Evolutionary conservation across 1,140 invertebrate species (phyloP), one percentile per base, ranked within the genome.

Genomic region (Trypoxylus dichotomus): DNA sequence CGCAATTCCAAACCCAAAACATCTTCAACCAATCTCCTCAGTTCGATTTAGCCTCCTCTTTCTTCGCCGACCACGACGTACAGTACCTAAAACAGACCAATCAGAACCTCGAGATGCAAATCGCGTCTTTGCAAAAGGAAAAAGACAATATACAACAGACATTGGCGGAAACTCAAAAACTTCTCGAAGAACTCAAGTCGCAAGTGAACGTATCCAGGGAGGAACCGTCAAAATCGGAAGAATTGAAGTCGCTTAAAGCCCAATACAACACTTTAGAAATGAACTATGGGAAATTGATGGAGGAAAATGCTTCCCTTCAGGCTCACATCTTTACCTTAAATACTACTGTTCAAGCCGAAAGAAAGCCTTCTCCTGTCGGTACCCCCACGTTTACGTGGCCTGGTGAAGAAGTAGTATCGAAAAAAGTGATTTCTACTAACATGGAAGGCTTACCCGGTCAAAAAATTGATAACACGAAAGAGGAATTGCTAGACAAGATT

Each of bases 401-500:
- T 21, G 24, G 60, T 24, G 60, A 68, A 68, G 60, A 68, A 24
- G 13, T 27, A 24, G 3, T 68, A 29, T 10, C 8, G 19, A 24
- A 68, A 68, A 68, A 68, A 68, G 24, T 68, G 5, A 11, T 29
- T 68, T 5, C 24, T 24, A 11, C 60, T 58, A 58, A n/a, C 3
- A 10, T 24, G 5, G 60, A 68, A 11, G 60, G 19, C 11, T 2
- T 5, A n/a, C 19, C 47, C 0, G 19, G 47, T 24, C 60, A 25
- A 0, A 68, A 68, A 27, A 29, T 68, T 29, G 60, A 68, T 68
- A 68, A 82, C 21, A 80, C 76, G 1, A 81, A 80, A 75, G 80
- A 82, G 77, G 82, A 83, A 37, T 75, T 85, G 32, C 37, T 80
- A 42, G 76, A 81, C 13, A 86, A 86, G 79, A 84, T 86, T n/a